phyloP scores from a whole-genome alignment of 1,140 invertebrate species.

The Drosophila obscura region DNA sequence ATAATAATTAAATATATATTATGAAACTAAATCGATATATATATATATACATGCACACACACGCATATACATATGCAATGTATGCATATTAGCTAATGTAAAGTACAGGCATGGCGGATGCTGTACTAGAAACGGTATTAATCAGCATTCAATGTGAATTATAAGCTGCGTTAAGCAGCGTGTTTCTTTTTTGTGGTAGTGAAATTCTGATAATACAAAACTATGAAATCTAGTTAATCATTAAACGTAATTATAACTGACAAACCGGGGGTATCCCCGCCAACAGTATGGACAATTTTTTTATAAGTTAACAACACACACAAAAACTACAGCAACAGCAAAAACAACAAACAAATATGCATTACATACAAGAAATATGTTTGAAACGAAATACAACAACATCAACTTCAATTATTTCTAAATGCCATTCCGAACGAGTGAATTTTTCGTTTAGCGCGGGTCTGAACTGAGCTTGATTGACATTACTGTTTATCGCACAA shows the following conservation, averaged over 20 bases:
- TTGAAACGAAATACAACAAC: slow-evolving; percentile 54
- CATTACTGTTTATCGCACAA: no score
- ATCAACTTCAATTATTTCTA: slow-evolving; percentile 4
- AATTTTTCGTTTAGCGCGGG: no score
- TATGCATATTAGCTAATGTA: no score
- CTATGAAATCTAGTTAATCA: slow-evolving; percentile 65
- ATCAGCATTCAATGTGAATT: slow-evolving; percentile 57
- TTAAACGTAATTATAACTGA: slow-evolving; percentile 17
- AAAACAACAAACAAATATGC: slow-evolving; percentile 53
- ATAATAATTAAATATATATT: slow-evolving; percentile 36
- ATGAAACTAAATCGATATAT: slow-evolving; percentile 10
- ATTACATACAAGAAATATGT: slow-evolving; percentile 67
- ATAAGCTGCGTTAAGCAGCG: slow-evolving; percentile 29
- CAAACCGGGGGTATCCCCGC: slow-evolving; percentile 12
- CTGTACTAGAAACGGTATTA: slow-evolving; percentile 53
- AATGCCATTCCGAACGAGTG: no score
- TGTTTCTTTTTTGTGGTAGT: slow-evolving; percentile 64
- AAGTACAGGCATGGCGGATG: no score
- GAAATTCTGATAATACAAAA: slow-evolving; percentile 57
- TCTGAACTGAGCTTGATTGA: no score
- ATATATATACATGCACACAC: neutral
- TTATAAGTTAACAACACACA: slow-evolving; percentile 56
- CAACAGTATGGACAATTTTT: slow-evolving; percentile 58
- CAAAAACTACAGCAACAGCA: neutral
- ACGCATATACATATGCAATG: no score